A percentile compares a stretch with the other conserved stretches of the same genome.
These are phyloP conservation scores for Campylorhamphus procurvoides DNA, from an alignment of 2,113 vertebrate species.

Conservation along the genomic window DNA sequence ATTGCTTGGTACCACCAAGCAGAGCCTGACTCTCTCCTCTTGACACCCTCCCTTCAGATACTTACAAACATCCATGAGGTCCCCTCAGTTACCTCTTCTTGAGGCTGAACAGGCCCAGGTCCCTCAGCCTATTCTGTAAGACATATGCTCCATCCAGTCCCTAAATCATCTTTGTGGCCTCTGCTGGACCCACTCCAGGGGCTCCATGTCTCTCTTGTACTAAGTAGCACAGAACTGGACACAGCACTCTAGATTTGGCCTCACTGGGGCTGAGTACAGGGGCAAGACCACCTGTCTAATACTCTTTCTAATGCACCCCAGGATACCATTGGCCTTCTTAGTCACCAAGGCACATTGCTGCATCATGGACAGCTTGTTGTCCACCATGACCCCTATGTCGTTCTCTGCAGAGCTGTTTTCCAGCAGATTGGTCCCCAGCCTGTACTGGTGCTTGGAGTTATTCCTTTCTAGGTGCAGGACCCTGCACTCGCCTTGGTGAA, in stretches of 20 bases:
- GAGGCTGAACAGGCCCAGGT: not conserved
- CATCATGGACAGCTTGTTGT: not conserved
- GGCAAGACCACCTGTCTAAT: fast-evolving
- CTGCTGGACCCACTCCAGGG: not conserved
- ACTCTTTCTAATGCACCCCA: not conserved
- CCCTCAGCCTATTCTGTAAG: not conserved
- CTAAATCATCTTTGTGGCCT: not conserved
- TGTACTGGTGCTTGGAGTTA: not conserved
- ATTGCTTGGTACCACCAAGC: not conserved
- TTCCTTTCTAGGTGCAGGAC: not conserved
- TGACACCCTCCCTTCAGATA: not conserved
- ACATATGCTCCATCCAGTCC: not conserved
- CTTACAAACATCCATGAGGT: not conserved
- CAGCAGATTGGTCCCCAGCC: not conserved
- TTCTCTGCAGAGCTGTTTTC: not conserved
- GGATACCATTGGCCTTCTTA: not conserved
- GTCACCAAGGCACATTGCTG: not conserved
- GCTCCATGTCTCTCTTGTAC: not conserved
- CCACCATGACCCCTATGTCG: too few relatives aligned
- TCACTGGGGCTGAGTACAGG: not conserved
- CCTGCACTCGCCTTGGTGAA: not conserved
- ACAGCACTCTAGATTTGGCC: not conserved
- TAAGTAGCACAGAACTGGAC: not conserved
- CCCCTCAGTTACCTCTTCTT: not conserved
- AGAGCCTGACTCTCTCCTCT: not conserved